Evolutionary conservation across 2,797 vertebrate genomes (phyloP).

Genomic region (Pyrocephalus nanus): DNA sequence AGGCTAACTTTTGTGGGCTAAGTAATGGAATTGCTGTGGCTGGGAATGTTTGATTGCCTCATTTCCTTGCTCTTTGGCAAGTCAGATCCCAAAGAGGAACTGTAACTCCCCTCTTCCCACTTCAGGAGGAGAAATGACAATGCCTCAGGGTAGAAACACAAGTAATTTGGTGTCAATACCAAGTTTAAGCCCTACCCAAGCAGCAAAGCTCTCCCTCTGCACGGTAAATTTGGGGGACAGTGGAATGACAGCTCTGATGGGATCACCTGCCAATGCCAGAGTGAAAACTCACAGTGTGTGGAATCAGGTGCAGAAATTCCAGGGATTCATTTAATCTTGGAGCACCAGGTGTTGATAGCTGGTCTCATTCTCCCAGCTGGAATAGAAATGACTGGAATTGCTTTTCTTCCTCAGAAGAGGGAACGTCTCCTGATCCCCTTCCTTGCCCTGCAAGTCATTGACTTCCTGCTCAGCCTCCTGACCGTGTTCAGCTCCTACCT

Average conservation of each 20-base stretch:
- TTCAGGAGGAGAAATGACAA: not conserved
- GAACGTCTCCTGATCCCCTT: slow-evolving; percentile 79
- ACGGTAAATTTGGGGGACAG: not conserved
- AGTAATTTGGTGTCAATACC: too few relatives aligned
- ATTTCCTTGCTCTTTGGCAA: not conserved
- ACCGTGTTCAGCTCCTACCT: slow-evolving; percentile 74
- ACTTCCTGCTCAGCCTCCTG: slow-evolving; percentile 77
- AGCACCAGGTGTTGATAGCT: not conserved
- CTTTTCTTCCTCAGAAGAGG: slow-evolving; percentile 65
- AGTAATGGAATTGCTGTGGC: not conserved
- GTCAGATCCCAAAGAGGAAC: not conserved
- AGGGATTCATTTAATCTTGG: too few relatives aligned
- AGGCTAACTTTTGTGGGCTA: not conserved
- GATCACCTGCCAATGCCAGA: not conserved
- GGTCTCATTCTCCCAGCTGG: not conserved
- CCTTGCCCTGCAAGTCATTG: slow-evolving; percentile 78
- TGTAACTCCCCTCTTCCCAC: not conserved
- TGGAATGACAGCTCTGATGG: not conserved
- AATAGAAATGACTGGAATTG: not conserved
- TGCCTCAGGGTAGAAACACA: not conserved
- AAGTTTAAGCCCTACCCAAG: not conserved
- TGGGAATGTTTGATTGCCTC: not conserved
- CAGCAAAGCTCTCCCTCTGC: not conserved
- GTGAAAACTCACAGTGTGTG: not conserved
- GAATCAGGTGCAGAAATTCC: not conserved